These are phyloP conservation scores for Leucophora obtusa DNA, from an alignment of 2,888 invertebrate species.

Conservation along the genomic window DNA sequence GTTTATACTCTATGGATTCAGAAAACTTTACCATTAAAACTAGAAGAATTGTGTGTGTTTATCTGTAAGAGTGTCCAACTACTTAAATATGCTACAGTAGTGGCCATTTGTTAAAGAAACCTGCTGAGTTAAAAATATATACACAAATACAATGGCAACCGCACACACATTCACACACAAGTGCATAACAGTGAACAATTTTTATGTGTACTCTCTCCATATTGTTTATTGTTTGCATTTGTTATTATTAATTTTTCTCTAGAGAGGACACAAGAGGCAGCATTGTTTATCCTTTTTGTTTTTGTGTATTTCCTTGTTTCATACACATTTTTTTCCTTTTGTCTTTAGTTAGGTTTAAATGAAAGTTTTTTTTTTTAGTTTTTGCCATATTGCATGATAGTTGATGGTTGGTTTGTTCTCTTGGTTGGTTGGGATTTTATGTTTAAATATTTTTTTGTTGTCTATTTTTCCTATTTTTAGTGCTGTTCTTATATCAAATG, in stretches of 20 bases:
- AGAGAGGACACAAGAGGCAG: conserved; percentile 40
- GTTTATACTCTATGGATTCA: conserved; percentile 12
- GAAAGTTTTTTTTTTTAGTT: neutral
- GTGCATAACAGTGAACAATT: neutral
- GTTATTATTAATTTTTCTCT: conserved; percentile 60
- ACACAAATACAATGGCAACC: neutral
- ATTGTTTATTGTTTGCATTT: conserved; percentile 58
- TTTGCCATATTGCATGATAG: neutral
- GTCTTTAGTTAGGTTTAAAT: neutral
- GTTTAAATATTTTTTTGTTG: neutral
- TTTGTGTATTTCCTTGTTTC: neutral
- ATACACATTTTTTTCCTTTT: neutral
- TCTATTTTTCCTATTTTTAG: neutral
- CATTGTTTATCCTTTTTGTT: conserved; percentile 46
- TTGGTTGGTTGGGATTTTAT: neutral
- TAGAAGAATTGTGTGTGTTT: neutral
- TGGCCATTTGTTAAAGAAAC: conserved; percentile 23
- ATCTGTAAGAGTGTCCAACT: conserved; percentile 19
- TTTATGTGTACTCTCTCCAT: neutral
- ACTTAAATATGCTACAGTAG: conserved; percentile 13
- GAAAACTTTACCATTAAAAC: conserved; percentile 12
- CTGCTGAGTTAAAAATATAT: no score
- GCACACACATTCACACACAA: neutral
- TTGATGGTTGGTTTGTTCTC: neutral
- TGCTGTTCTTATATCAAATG: neutral